These are phyloP conservation scores for Trinorchestia longiramus DNA, from an alignment of 1,140 invertebrate genomes.

Conservation along the genomic window DNA sequence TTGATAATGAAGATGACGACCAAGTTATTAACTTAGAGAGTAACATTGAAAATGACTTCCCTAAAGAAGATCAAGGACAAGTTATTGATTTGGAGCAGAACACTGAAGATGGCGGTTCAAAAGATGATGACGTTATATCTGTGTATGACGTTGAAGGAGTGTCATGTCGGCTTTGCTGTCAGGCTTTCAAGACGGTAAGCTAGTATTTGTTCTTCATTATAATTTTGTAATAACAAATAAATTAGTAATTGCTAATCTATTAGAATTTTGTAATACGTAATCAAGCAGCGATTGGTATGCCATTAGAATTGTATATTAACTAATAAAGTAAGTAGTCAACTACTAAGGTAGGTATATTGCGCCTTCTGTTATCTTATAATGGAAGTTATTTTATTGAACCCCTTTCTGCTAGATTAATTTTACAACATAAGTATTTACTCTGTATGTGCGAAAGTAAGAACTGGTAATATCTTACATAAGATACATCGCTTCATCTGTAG, in stretches of 20 bases:
- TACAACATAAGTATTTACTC: too few species aligned
- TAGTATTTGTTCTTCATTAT: neutral
- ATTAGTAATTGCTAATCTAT: neutral
- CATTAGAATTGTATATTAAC: neutral
- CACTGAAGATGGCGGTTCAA: neutral
- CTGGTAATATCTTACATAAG: too few species aligned
- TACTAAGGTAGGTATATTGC: neutral
- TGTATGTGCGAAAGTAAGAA: too few species aligned
- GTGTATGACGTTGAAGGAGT: slow-evolving; percentile 36
- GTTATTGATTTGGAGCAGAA: neutral
- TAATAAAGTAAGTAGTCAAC: neutral
- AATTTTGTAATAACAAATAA: neutral
- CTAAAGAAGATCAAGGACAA: neutral
- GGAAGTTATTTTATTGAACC: too few species aligned
- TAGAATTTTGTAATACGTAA: neutral
- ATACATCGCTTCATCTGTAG: too few species aligned
- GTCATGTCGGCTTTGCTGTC: neutral
- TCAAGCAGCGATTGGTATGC: neutral
- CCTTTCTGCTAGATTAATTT: too few species aligned
- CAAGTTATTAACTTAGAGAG: neutral
- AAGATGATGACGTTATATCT: slow-evolving; percentile 15
- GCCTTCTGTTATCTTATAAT: neutral
- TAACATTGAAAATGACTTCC: neutral
- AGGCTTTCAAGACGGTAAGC: slow-evolving; percentile 28
- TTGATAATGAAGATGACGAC: neutral